A percentile compares a stretch with the other conserved stretches of the same genome.
Evolutionary conservation across 2,113 vertebrate genomes (phyloP).

Genomic region (Oryzias celebensis): DNA sequence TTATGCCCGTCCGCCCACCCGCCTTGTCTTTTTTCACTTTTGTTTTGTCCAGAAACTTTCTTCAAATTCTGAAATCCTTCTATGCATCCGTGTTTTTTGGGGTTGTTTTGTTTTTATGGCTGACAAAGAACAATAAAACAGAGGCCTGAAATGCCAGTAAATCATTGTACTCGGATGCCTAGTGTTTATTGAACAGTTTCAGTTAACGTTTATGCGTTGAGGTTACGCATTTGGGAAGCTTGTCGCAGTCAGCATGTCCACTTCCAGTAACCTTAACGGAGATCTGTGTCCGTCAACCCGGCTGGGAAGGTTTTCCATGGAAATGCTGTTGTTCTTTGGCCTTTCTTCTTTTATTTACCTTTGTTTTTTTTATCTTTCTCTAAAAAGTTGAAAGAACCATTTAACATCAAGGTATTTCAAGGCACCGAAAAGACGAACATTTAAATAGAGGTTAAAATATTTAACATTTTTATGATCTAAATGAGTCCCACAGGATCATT

Average conservation of each 20-base stretch:
- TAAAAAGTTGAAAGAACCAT: too few relatives aligned
- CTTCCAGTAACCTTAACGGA: slow-evolving; percentile 16
- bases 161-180: background rate
- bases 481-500: too few relatives aligned
- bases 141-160: background rate
- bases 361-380: background rate
- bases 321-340: background rate
- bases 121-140: slow-evolving; percentile 4
- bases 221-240: slow-evolving; percentile 22
- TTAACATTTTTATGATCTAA: too few relatives aligned
- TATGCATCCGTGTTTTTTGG: background rate
- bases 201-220: slow-evolving; percentile 28
- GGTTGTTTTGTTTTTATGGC: background rate
- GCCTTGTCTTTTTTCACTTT: background rate
- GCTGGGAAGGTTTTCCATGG: background rate
- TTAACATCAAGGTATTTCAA: too few relatives aligned
- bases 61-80: background rate
- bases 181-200: slow-evolving; percentile 25
- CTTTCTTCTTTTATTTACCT: background rate
- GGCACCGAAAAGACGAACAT: too few relatives aligned
- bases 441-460: too few relatives aligned
- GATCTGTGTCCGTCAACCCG: background rate
- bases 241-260: slow-evolving; percentile 15
- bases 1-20: slow-evolving; percentile 1
- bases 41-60: background rate